A percentile compares a stretch with the other conserved stretches of the same genome.
Conservation (phyloP, 2,888 invertebrate species). For the Artemia sinica region DNA sequence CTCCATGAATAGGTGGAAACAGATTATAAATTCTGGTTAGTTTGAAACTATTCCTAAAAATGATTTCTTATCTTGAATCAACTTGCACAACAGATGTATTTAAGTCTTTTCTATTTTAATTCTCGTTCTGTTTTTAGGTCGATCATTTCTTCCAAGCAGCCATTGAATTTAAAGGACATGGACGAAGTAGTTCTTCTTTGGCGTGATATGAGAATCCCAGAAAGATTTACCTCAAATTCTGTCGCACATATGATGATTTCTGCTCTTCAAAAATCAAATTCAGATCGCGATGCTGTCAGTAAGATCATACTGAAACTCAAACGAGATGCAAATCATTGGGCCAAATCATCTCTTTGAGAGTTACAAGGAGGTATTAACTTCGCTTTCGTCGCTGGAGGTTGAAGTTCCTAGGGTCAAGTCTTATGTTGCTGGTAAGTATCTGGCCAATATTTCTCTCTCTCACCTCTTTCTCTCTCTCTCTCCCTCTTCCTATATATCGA, state of each 20-base stretch:
- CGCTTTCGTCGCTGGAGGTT: constrained; percentile 53
- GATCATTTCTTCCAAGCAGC: constrained; percentile 43
- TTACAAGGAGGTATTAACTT: constrained; percentile 47
- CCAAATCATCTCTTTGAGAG: constrained; percentile 46
- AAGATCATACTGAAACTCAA: constrained; percentile 47
- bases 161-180: constrained; percentile 35
- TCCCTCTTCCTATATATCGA: no score
- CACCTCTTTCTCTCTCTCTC: no score
- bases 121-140: constrained; percentile 29
- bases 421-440: constrained; percentile 43
- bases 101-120: background rate
- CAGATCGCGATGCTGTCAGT: constrained; percentile 48
- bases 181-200: constrained; percentile 46
- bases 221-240: constrained; percentile 36
- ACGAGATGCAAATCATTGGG: constrained; percentile 45
- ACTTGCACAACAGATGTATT: background rate
- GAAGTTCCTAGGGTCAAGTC: constrained; percentile 50
- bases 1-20: background rate
- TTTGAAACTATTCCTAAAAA: no score
- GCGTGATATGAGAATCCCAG: constrained; percentile 51
- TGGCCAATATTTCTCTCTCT: constrained; percentile 1
- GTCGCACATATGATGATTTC: constrained; percentile 18
- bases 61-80: no score
- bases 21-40: no score
- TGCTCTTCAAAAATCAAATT: constrained; percentile 30